Base-by-base conservation (phyloP, 1,140 invertebrate species). In the Mizuhopecten yessoensis region DNA sequence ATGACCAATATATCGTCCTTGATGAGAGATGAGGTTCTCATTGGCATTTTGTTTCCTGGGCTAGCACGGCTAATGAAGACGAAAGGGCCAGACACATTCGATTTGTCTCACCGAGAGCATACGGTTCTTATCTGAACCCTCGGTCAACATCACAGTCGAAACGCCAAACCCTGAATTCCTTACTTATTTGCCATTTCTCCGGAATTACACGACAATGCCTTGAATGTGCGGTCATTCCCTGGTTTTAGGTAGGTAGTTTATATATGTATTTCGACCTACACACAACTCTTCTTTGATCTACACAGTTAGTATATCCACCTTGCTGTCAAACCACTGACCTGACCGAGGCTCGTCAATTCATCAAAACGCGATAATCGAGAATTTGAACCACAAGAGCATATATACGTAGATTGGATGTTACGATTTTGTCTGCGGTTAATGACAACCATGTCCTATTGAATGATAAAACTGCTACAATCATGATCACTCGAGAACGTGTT, bases 41-140 rank as follows among this genome's bases (percentile, higher is more conserved):
- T 75, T 75, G 57, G 57, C n/a, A 75, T n/a, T 75, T 75, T 75
- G 57, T 75, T 75, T 75, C 57, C n/a, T 29, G 57, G 1, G n/a
- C 57, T 5, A 7, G 1, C 57, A 29, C 11, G 57, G 57, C 57
- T 75, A 75, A 75, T 75, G 57, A 75, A 75, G 57, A 75, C 17
- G 57, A 75, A 75, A 75, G 29, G 57, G 57, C 57, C 57, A 75
- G 57, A 75, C 57, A 75, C 57, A 29, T 75, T 75, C 57, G n/a
- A 75, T 75, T 29, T 75, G 57, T 75, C 57, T 75, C 57, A 75
- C 23, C n/a, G n/a, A 29, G 57, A 75, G 57, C 57, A 75, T 75
- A 29, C 57, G 57, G 57, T 75, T 23, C 57, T 75, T 75, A 75
- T 75, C 57, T 75, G 57, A 75, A 75, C 57, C 17, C n/a, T 75